Conservation (phyloP, 2,888 invertebrate genomes). For the Ganaspis brasiliensis region DNA sequence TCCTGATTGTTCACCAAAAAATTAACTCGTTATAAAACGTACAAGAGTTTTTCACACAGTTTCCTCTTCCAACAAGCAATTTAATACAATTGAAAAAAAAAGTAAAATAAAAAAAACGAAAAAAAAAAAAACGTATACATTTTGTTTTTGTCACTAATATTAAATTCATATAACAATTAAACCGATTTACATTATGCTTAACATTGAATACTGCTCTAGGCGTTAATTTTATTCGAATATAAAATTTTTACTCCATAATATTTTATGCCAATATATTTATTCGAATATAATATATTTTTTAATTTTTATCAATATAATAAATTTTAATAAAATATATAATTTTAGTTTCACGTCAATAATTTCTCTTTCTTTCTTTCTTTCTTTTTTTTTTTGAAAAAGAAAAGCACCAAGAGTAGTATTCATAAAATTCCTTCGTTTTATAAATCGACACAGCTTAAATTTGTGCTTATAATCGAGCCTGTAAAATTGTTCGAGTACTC, state of each 20-base stretch:
- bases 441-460: constrained; percentile 21
- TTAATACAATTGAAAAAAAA: neutral
- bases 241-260: too few relatives aligned
- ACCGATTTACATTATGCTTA: constrained; percentile 34
- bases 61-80: constrained; percentile 21
- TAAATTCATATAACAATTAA: constrained; percentile 41
- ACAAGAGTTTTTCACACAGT: constrained; percentile 30
- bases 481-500: constrained; percentile 29
- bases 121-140: constrained; percentile 43
- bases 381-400: constrained; percentile 10
- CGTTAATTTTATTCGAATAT: neutral
- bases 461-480: constrained; percentile 32
- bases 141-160: constrained; percentile 36
- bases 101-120: constrained; percentile 8
- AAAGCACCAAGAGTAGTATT: constrained; percentile 17
- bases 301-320: constrained; percentile 13
- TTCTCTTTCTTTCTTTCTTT: neutral
- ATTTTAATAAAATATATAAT: constrained; percentile 41
- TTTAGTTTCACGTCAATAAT: constrained; percentile 10
- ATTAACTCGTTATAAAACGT: constrained; percentile 13
- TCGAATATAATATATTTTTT: neutral
- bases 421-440: constrained; percentile 19
- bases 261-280: too few relatives aligned
- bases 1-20: neutral
- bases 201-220: constrained; percentile 33